Conservation (phyloP, 2,888 invertebrate species). For the Nephrotoma appendiculata region DNA sequence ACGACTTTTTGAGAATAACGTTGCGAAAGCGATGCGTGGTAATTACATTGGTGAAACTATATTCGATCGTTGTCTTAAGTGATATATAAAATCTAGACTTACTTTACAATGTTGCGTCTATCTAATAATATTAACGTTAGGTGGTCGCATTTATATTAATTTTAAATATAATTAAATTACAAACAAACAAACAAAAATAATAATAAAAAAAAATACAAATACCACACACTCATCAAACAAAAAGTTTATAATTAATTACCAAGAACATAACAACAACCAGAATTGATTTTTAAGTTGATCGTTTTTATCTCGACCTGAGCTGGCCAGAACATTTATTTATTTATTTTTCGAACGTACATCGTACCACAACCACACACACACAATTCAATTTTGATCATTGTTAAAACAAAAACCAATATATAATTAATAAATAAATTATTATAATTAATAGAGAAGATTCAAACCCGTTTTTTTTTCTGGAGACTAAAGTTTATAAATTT, state of each 20-base stretch:
- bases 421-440: not conserved
- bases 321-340: not conserved
- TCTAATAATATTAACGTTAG: constrained; percentile 25
- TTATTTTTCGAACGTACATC: not conserved
- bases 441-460: not conserved
- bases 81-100: constrained; percentile 39
- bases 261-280: not conserved
- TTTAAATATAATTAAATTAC: constrained; percentile 21
- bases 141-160: constrained; percentile 30
- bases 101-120: constrained; percentile 30
- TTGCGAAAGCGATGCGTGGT: constrained; percentile 90
- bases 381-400: not conserved
- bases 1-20: constrained; percentile 89
- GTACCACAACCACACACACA: not conserved
- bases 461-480: not conserved
- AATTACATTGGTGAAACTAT: constrained; percentile 88
- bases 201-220: not conserved
- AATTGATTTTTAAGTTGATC: not conserved
- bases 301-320: not conserved
- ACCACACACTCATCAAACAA: constrained; percentile 7
- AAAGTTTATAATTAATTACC: not conserved
- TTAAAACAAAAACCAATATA: not conserved
- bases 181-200: constrained; percentile 10
- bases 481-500: not conserved
- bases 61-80: constrained; percentile 93